These are phyloP conservation scores for Manacus vitellinus DNA, from an alignment of 2,113 vertebrate genomes.

Conservation along the genomic window DNA sequence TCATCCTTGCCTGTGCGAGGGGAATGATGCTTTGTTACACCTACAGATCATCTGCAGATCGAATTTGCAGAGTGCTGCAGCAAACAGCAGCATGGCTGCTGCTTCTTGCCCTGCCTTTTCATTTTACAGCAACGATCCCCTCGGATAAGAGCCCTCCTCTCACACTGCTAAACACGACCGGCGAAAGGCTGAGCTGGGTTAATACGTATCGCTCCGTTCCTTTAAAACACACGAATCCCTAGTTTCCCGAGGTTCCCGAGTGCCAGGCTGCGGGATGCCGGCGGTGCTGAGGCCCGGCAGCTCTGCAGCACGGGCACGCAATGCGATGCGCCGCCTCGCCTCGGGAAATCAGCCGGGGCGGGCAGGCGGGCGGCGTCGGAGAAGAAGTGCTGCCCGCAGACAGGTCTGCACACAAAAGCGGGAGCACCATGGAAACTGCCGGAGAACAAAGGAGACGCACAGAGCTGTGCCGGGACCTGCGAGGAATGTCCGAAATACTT, in stretches of 20 bases:
- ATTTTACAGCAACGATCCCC: neutral
- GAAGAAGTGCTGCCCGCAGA: neutral
- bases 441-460: neutral
- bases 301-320: neutral
- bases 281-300: neutral
- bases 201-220: rapidly evolving
- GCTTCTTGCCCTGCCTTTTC: neutral
- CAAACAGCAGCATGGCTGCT: neutral
- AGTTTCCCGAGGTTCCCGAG: neutral
- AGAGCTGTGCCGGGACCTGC: neutral
- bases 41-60: neutral
- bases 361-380: neutral
- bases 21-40: neutral
- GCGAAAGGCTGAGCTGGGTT: neutral
- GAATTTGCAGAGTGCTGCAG: neutral
- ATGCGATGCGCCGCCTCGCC: neutral
- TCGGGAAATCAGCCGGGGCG: neutral
- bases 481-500: neutral
- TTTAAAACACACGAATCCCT: rapidly evolving
- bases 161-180: rapidly evolving
- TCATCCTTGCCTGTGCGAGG: neutral
- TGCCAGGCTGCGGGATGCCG: neutral
- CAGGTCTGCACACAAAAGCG: constrained; percentile 23
- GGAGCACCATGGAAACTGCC: constrained; percentile 44
- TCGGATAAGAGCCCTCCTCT: neutral